Conservation (phyloP, 2,113 vertebrate genomes). For the Gallinago paraguaiae region DNA sequence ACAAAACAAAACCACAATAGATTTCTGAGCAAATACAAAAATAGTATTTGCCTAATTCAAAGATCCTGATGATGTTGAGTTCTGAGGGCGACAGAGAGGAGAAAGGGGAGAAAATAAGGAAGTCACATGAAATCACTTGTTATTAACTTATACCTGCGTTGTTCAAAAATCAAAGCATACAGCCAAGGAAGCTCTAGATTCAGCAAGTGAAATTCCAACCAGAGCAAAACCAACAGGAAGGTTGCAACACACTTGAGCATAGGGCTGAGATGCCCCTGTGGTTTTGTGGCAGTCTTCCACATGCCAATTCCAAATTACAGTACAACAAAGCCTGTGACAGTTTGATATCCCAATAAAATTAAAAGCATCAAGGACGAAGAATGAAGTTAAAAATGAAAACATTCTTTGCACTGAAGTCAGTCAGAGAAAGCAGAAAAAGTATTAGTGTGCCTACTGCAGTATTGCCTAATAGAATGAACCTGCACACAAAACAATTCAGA, state of each 20-base stretch:
- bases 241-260: neutral
- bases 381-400: neutral
- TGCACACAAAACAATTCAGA: neutral
- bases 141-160: neutral
- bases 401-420: neutral
- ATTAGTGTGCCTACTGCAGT: neutral
- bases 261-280: neutral
- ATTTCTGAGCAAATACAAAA: neutral
- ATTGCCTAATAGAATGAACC: neutral
- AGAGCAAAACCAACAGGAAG: neutral
- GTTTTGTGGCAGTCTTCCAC: neutral
- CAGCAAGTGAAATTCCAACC: neutral
- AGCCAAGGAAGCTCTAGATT: neutral
- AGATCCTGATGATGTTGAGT: neutral
- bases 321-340: neutral
- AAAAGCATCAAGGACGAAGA: neutral
- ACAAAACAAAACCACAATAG: neutral
- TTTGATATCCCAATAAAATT: neutral
- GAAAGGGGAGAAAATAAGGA: neutral
- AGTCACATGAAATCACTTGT: neutral
- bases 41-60: neutral
- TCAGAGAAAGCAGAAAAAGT: neutral
- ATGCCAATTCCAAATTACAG: neutral
- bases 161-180: neutral
- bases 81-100: neutral